A percentile compares a stretch with the other conserved stretches of the same genome.
phyloP scores from a whole-genome alignment of 2,113 vertebrate species.

The Polypterus bichir region DNA sequence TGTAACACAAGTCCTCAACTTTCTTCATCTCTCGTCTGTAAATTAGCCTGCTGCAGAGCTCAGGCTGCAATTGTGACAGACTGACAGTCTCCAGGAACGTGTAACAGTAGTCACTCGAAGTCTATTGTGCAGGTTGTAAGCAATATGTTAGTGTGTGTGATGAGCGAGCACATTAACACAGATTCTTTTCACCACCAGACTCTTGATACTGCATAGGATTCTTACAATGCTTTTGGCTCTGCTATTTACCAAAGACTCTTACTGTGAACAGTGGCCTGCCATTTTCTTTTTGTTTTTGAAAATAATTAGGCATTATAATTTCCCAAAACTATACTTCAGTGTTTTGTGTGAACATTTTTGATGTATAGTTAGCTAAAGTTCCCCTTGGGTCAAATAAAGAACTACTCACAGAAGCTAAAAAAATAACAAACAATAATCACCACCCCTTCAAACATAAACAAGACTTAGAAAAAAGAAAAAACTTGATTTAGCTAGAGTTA shows the following conservation, averaged over 20 bases:
- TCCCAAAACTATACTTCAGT: no score
- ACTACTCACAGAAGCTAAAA: no score
- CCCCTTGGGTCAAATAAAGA: no score
- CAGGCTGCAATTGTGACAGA: conserved; percentile 63
- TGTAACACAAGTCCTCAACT: conserved; percentile 80
- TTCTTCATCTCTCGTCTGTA: conserved; percentile 62
- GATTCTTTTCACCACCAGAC: conserved; percentile 57
- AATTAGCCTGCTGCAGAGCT: conserved; percentile 61
- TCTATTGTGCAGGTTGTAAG: conserved; percentile 69
- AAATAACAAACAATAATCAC: no score
- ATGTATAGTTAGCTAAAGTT: no score
- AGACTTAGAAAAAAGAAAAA: no score
- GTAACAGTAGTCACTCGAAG: conserved; percentile 66
- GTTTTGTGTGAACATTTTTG: no score
- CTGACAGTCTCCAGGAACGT: conserved; percentile 68
- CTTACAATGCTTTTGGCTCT: conserved; percentile 64
- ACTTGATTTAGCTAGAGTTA: no score
- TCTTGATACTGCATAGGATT: conserved; percentile 62
- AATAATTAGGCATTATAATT: no score
- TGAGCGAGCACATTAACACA: conserved; percentile 64
- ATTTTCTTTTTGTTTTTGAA: no score
- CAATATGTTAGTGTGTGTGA: conserved; percentile 72
- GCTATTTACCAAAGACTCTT: conserved; percentile 46
- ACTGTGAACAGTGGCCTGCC: no score
- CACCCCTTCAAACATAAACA: no score